Evolutionary conservation across 2,113 vertebrate species (phyloP), one percentile per base, ranked within the genome.

Genomic region (Vidua chalybeata): DNA sequence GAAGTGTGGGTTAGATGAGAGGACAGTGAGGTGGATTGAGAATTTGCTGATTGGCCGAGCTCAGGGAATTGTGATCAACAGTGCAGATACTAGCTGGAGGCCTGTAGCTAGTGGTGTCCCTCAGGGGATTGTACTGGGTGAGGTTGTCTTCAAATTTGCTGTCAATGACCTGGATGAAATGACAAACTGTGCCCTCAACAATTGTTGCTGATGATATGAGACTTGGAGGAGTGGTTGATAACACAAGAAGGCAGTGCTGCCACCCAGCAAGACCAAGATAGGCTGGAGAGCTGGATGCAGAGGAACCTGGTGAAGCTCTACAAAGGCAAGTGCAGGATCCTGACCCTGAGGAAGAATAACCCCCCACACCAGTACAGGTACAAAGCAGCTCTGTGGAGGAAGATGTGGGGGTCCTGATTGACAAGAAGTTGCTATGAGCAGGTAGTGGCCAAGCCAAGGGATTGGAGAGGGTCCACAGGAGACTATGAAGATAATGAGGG

Each of bases 351-450:
- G 19, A 56, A 56, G 19, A 28, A 41, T 30, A 30, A 23, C 8
- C 23, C 10, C 2, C 4, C 18, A 16, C 6, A 48, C 12, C n/a
- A 41, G 41, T 41, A 39, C 12, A 64, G 9, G 41, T 28, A 22
- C 6, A 33, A 41, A 66, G 51, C 30, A 41, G 30, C 10, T 39
- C 51, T 74, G 24, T 23, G 51, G 12, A 48, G 18, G 23, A 84
- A 64, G 18, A 48, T 0, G 0, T 12, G 28, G 19, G 19, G 3
- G 5, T 66, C 24, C 15, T 49, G 35, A 28, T 21, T 16, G 24
- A n/a, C 30, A 39, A 18, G 46, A 43, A n/a, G 19, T n/a, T 41
- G 7, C 15, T 10, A 6, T 12, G 10, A 56, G 30, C 13, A 18
- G 15, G 12, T 15, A n/a, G 10, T 18, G 15, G 28, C 41, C 15